Percentiles rank a stretch among this genome's conserved stretches.
Conservation (phyloP, 2,113 vertebrate genomes). For the Cranoglanis bouderius region DNA sequence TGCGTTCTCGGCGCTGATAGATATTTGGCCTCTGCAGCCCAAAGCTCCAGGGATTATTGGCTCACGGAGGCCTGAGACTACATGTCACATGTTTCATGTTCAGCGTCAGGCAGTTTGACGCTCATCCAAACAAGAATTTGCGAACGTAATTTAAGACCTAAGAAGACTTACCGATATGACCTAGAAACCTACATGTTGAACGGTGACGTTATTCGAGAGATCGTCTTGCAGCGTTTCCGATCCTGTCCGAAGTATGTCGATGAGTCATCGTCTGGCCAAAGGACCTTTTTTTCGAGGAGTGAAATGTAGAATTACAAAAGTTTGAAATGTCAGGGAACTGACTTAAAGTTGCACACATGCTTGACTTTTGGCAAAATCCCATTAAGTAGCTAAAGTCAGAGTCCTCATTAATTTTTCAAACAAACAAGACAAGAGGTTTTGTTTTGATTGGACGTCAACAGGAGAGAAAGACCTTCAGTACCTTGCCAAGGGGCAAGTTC, state of each 20-base stretch:
- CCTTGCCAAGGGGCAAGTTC: slow-evolving; percentile 72
- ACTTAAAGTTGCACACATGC: slow-evolving; percentile 31
- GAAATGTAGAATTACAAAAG: slow-evolving; percentile 15
- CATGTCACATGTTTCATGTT: slow-evolving; percentile 37
- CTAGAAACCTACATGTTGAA: neutral
- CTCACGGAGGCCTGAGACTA: slow-evolving; percentile 24
- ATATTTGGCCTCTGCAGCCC: slow-evolving; percentile 49
- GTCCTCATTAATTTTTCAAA: slow-evolving; percentile 52
- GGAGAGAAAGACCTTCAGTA: slow-evolving; percentile 54
- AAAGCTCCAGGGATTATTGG: slow-evolving; percentile 45
- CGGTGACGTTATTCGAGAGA: neutral
- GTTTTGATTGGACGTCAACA: slow-evolving; percentile 47
- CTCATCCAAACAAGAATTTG: slow-evolving; percentile 30
- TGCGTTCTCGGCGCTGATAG: slow-evolving; percentile 43
- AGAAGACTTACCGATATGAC: slow-evolving; percentile 14
- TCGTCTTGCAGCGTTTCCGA: neutral
- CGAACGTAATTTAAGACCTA: slow-evolving; percentile 23
- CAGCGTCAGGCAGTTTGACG: slow-evolving; percentile 20
- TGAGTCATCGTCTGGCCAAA: neutral
- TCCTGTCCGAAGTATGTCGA: neutral
- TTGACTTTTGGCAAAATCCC: slow-evolving; percentile 42
- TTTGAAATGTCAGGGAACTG: slow-evolving; percentile 48
- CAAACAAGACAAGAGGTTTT: slow-evolving; percentile 47
- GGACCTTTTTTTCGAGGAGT: neutral
- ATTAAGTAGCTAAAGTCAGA: slow-evolving; percentile 32